Evolutionary conservation across 2,888 invertebrate genomes (phyloP), one percentile per base, ranked within the genome.

Genomic region (Argyresthia albistria): DNA sequence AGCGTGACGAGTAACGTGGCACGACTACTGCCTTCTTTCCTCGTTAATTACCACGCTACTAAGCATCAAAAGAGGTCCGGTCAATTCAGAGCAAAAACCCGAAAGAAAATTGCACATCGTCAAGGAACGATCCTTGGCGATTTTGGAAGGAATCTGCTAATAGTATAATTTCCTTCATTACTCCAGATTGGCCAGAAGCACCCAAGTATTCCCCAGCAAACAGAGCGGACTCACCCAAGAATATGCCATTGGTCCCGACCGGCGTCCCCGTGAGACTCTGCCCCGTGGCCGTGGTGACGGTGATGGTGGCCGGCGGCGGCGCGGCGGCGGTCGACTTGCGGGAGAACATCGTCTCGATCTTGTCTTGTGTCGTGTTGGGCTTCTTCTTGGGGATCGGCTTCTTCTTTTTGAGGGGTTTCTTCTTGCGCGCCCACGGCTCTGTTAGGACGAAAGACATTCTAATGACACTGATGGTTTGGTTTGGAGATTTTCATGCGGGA

Each of bases 371-470:
- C 7, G 90, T 90, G 53, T 90, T 73, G 8, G 90, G 69, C 65
- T 92, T 93, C 73, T 91, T 91, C 61, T 87, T 88, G 0, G 73
- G 70, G 0, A 76, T 69, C 55, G 88, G 84, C 56, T 90, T 89
- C 65, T 91, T 91, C 66, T 90, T 90, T 53, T 91, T 90, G 14
- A 90, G 88, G 58, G 91, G 91, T 58, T 92, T 91, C 64, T 92
- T 91, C 58, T 92, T 91, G 12, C 89, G 88, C 46, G 94, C 90
- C 95, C 96, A 95, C 0, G 95, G 95, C 80, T 96, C 95, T 89
- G 80, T 42, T 7, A 15, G 50, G 15, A 43, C 15, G 39, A 8
- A 25, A 4, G 25, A 25, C 2, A 25, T 25, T 6, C 2, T 25
- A 4, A 25, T 2, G 25, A 4, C 25, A 4, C 25, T 25, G 25